Evolutionary conservation across 2,113 vertebrate genomes (phyloP), one percentile per base, ranked within the genome.

Genomic region (Taurulus bubalis): DNA sequence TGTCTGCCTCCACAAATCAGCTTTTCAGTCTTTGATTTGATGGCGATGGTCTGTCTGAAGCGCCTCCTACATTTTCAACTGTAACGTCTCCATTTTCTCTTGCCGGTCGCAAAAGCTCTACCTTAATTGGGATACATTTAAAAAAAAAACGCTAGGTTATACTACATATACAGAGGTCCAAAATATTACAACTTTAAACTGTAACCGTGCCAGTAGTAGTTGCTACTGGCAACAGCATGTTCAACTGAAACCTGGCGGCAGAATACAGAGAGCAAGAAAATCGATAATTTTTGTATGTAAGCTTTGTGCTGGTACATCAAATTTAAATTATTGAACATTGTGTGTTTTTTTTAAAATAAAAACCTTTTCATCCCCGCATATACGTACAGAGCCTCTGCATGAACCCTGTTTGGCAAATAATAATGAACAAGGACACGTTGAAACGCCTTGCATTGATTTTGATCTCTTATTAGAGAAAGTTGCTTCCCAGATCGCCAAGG

Each of bases 371-470:
- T 32, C 36, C 12, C 2, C n/a, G 8, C 26, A 10, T 40, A 24
- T 7, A 15, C 22, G 45, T 34, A 40, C 20, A 20, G n/a, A 66
- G 26, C 16, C 58, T 75, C 22, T 22, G 20, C 20, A 30, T 47
- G 16, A 28, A 8, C 26, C 34, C 16, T 12, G 38, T n/a, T 36
- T 68, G 30, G 22, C 30, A 47, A 0, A 10, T 26, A 34, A 22
- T 8, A 60, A 62, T 32, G n/a, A 45, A 40, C 66, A 71, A 38
- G 49, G 30, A 53, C 28, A n/a, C 40, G 12, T 3, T 45, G 10
- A 64, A 76, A 77, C 16, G 32, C 20, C 24, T 36, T 73, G 15
- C 51, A 53, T 7, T 38, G 42, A 72, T 72, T 82, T 77, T 71
- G 51, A 40, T 51, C 45, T 51, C 45, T 59, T 30, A 14, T 68